Base-by-base conservation (phyloP, 2,113 vertebrate genomes). In the Nipponia nippon region DNA sequence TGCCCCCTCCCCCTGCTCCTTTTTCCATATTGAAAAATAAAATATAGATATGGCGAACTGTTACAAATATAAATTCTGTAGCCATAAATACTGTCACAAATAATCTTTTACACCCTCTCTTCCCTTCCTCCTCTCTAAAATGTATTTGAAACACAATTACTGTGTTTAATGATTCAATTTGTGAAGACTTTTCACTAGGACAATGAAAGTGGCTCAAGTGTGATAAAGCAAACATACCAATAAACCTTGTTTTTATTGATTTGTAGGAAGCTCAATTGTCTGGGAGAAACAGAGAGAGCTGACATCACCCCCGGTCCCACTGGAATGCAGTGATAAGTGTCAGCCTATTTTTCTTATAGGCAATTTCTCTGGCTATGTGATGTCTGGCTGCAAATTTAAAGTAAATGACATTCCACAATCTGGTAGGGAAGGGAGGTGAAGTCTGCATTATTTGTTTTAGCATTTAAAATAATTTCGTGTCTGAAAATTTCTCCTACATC, bases 201-300 rank as follows among this genome's bases (percentile, higher is more conserved):
- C 91, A 88, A 96, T 86, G 36, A 58, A 87, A 62, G 67, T 79
- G 91, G 94, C 95, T 93, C 93, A 75, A 93, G 89, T 85, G 77
- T 67, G 95, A 89, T 85, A 95, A 92, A 89, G 95, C 96, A 96
- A 94, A 91, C n/a, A 16, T 91, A 87, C 96, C 95, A 63, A 83
- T 92, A 97, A 92, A 96, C 96, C 96, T 97, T 86, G 91, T 94
- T 97, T 95, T 95, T 97, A 97, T 96, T 97, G 98, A 98, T 97
- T 87, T 90, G 96, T 90, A 94, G 95, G 95, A 97, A 93, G 93
- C 97, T 96, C 96, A 85, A 75, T 93, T 93, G 95, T 97, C 96
- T 95, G 91, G 88, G 96, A 94, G 84, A 96, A 94, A 81, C 75
- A 90, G 81, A 71, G 63, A 91, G 90, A 63, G 96, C 96, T 96